Percentiles rank a stretch among this genome's conserved stretches.
Evolutionary conservation across 2,888 invertebrate genomes (phyloP).

Genomic region (Graphium colonna): DNA sequence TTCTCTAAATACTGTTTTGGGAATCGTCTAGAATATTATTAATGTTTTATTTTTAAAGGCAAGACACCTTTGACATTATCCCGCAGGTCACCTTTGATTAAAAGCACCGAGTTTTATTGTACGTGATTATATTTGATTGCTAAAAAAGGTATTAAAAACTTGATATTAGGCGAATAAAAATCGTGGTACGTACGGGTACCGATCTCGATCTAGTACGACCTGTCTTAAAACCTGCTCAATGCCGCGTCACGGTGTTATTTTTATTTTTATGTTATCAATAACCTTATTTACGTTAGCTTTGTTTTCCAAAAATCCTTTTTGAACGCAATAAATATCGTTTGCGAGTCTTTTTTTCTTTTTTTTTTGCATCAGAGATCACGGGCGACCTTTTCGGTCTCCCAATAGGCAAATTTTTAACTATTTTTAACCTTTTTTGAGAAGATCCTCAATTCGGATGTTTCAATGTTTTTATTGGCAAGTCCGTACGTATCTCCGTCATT

Average conservation of each 20-base stretch:
- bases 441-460: too few relatives aligned
- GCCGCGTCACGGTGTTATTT: conserved; percentile 9
- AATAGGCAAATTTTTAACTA: too few relatives aligned
- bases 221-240: conserved; percentile 20
- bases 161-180: conserved; percentile 8
- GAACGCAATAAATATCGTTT: too few relatives aligned
- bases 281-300: neutral
- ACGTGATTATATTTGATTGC: neutral
- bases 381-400: too few relatives aligned
- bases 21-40: neutral
- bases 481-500: too few relatives aligned
- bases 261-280: neutral
- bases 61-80: conserved; percentile 7
- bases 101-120: neutral
- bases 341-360: too few relatives aligned
- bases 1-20: neutral
- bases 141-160: conserved; percentile 15
- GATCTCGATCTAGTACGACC: conserved; percentile 16
- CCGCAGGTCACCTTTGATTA: conserved; percentile 18
- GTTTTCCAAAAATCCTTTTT: neutral
- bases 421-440: too few relatives aligned
- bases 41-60: neutral
- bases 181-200: conserved; percentile 15
- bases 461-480: too few relatives aligned
- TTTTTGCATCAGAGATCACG: too few relatives aligned